Conservation (phyloP, 2,113 vertebrate genomes). For the Anhinga rufa region DNA sequence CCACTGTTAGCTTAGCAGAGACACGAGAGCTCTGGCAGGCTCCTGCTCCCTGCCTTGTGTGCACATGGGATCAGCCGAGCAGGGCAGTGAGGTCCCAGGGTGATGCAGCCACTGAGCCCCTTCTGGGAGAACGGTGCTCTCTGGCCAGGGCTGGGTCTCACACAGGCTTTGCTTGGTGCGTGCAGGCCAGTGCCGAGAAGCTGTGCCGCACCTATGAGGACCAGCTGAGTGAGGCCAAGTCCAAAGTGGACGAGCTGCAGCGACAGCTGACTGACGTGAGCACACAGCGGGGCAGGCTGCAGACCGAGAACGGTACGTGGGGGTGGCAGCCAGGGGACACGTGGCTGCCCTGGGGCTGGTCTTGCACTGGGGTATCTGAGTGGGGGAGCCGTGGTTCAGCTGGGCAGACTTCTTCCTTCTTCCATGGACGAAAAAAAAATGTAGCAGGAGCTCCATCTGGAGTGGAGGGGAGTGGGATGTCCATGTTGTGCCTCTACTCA, state of each 20-base stretch:
- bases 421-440: neutral
- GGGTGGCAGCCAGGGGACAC: neutral
- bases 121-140: accelerated
- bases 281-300: conserved; percentile 78
- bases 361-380: neutral
- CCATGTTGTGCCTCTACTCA: neutral
- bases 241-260: conserved; percentile 87
- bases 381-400: accelerated
- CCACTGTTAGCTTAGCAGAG: neutral
- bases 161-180: neutral
- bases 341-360: neutral
- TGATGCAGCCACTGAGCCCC: neutral
- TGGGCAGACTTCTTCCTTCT: neutral
- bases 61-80: neutral
- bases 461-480: too few relatives aligned
- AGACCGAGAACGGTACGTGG: conserved; percentile 81
- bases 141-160: neutral
- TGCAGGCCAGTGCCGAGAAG: conserved; percentile 86
- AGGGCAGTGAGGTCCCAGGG: neutral
- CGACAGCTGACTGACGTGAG: conserved; percentile 80
- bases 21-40: neutral
- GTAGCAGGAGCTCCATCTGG: neutral
- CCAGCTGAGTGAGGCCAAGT: conserved; percentile 87
- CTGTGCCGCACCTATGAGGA: conserved; percentile 87
- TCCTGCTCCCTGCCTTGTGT: neutral